phyloP scores from a whole-genome alignment of 2,113 vertebrate genomes.

The Mellivora capensis region DNA sequence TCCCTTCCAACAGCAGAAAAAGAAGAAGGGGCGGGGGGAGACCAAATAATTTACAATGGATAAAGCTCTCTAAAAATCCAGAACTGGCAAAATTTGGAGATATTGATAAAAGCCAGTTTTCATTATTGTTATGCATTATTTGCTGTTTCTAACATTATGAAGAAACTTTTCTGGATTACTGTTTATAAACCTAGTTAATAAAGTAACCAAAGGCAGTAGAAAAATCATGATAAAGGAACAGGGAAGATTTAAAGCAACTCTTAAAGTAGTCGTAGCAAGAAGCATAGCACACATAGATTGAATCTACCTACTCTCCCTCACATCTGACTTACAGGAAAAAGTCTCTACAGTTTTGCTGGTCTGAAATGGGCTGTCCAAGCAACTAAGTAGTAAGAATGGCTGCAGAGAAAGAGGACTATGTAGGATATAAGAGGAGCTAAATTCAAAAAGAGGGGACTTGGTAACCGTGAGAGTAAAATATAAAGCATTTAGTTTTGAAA shows the following conservation, averaged over 20 bases:
- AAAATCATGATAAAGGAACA: neutral
- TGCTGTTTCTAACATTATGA: neutral
- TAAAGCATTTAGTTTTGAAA: neutral
- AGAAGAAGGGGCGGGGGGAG: neutral
- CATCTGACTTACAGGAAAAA: neutral
- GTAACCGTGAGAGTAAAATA: neutral
- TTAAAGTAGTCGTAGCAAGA: constrained; percentile 2
- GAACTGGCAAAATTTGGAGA: neutral
- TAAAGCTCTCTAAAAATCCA: neutral
- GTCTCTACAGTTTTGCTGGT: neutral
- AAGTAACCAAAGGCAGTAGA: neutral
- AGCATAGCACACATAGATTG: neutral
- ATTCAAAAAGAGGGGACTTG: neutral
- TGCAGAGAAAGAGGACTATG: neutral
- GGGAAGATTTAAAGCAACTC: neutral
- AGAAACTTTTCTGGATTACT: neutral
- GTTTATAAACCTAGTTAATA: neutral
- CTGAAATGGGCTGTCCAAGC: neutral
- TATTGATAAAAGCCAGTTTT: neutral
- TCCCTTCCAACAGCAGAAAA: neutral
- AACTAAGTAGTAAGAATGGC: neutral
- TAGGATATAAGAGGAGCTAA: neutral
- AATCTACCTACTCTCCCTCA: neutral
- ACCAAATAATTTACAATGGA: neutral
- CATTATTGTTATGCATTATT: neutral